Percentiles rank a stretch among this genome's conserved stretches.
phyloP scores from a whole-genome alignment of 2,888 invertebrate species.

The Ophonus ardosiacus region DNA sequence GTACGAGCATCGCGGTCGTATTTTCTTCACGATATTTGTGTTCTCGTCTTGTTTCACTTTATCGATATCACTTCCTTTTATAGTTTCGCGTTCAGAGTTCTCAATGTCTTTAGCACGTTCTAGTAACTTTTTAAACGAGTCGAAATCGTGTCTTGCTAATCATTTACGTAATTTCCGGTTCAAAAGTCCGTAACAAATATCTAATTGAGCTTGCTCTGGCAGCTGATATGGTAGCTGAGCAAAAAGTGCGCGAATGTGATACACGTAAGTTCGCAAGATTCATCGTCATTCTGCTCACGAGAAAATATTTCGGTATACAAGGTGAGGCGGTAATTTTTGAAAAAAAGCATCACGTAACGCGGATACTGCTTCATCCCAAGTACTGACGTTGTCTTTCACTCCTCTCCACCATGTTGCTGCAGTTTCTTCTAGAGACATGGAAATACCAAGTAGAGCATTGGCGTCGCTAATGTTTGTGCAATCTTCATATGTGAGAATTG shows the following conservation, averaged over 20 bases:
- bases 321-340: constrained; percentile 1
- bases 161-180: background rate
- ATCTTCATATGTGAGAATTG: constrained; percentile 11
- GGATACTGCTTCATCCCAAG: constrained; percentile 12
- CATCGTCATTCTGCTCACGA: constrained; percentile 7
- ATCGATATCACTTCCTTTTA: background rate
- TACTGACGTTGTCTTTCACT: background rate
- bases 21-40: too few species aligned
- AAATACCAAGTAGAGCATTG: constrained; percentile 22
- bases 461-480: constrained; percentile 27
- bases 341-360: background rate
- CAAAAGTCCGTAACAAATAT: background rate
- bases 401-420: constrained; percentile 29
- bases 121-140: background rate
- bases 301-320: constrained; percentile 29
- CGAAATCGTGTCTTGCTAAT: background rate
- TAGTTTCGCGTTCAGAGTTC: background rate
- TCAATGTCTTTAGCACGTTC: background rate
- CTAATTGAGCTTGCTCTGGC: background rate
- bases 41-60: background rate
- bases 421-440: constrained; percentile 9
- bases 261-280: background rate
- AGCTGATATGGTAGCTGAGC: background rate
- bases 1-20: too few species aligned
- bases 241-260: background rate